Percentiles rank a stretch among this genome's conserved stretches.
phyloP scores from a whole-genome alignment of 2,888 invertebrate genomes.

The Galerucella nymphaeae region DNA sequence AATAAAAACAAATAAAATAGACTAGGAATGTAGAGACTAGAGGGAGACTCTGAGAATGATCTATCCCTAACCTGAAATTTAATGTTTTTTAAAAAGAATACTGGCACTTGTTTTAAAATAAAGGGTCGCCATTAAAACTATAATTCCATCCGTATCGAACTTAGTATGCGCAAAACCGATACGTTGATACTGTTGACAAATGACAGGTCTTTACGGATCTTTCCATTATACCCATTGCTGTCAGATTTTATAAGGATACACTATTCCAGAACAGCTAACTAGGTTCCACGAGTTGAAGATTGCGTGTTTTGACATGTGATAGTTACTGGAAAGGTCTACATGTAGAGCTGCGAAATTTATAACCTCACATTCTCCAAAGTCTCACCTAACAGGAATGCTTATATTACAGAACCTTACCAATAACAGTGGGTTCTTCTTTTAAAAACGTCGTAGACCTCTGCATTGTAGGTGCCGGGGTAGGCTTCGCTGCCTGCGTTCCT shows the following conservation, averaged over 20 bases:
- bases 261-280: too few relatives aligned
- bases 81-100: not conserved
- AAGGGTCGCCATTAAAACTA: too few relatives aligned
- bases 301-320: too few relatives aligned
- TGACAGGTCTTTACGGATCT: too few relatives aligned
- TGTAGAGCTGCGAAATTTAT: not conserved
- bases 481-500: slow-evolving; percentile 35
- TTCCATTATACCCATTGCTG: too few relatives aligned
- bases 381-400: slow-evolving; percentile 26
- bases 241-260: too few relatives aligned
- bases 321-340: too few relatives aligned
- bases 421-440: slow-evolving; percentile 78
- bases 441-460: slow-evolving; percentile 79
- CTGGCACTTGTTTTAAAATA: not conserved
- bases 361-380: slow-evolving; percentile 7
- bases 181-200: too few relatives aligned
- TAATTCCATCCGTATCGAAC: too few relatives aligned
- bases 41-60: not conserved
- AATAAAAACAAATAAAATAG: slow-evolving; percentile 40
- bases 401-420: slow-evolving; percentile 62
- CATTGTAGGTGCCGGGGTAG: slow-evolving; percentile 58
- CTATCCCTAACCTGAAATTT: not conserved
- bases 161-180: too few relatives aligned
- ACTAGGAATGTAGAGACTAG: slow-evolving; percentile 40
- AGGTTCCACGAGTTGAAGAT: too few relatives aligned